phyloP scores from a whole-genome alignment of 2,113 vertebrate species.

The Xenopus borealis region DNA sequence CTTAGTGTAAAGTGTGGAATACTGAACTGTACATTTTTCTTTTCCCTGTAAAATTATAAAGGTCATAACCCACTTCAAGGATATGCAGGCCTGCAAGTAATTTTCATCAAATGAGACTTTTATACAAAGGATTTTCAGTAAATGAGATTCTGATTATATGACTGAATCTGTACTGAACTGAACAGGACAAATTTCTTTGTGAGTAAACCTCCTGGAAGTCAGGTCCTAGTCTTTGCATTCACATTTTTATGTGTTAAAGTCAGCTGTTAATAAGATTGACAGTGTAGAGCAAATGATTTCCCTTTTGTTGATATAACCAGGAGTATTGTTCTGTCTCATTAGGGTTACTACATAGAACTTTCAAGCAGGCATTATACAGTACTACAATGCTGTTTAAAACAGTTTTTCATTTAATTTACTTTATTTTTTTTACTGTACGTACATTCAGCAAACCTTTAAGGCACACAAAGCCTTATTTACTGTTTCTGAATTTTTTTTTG shows the following conservation, averaged over 20 bases:
- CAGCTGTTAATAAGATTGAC: background rate
- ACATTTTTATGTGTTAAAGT: too few species aligned
- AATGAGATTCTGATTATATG: conserved; percentile 28
- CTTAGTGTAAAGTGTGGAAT: background rate
- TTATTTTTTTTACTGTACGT: too few species aligned
- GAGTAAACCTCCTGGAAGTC: conserved; percentile 5
- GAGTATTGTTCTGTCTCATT: background rate
- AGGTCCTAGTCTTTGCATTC: background rate
- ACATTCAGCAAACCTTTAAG: too few species aligned
- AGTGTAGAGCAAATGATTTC: background rate
- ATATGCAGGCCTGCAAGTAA: conserved; percentile 39
- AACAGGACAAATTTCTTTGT: conserved; percentile 12
- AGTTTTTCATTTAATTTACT: too few species aligned
- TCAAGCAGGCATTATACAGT: too few species aligned
- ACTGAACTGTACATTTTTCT: background rate
- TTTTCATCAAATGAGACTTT: conserved; percentile 45
- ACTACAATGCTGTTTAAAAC: too few species aligned
- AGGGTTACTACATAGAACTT: background rate
- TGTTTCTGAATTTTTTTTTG: too few species aligned
- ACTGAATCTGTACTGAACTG: conserved; percentile 17
- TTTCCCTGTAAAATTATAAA: conserved; percentile 26
- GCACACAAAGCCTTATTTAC: too few species aligned
- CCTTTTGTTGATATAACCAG: background rate
- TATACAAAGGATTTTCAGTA: conserved; percentile 35
- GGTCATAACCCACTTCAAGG: conserved; percentile 36